These are phyloP conservation scores for Meiosimyza platycephala DNA, from an alignment of 2,888 invertebrate species.

Conservation along the genomic window DNA sequence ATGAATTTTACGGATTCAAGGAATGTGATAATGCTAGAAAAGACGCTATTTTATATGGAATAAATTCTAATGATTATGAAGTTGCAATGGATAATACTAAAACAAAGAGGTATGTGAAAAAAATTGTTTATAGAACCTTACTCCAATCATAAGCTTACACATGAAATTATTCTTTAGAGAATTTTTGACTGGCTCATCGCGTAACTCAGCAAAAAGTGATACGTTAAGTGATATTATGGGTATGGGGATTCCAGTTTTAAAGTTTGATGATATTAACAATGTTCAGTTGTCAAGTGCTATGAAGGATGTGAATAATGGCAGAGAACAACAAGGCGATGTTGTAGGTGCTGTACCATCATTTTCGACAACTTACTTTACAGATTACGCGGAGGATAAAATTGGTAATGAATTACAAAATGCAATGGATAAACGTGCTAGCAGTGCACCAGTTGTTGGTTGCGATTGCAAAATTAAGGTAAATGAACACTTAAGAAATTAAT, in stretches of 20 bases:
- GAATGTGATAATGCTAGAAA: background rate
- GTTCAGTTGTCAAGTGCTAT: too few species aligned
- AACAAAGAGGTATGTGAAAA: background rate
- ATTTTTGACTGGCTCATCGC: background rate
- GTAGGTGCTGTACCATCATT: background rate
- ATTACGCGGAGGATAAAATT: constrained; percentile 57
- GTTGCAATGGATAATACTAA: background rate
- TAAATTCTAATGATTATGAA: background rate
- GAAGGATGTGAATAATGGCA: too few species aligned
- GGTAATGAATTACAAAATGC: constrained; percentile 36
- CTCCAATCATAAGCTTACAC: background rate
- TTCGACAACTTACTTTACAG: constrained; percentile 46
- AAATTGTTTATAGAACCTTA: background rate
- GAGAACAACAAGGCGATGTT: too few species aligned
- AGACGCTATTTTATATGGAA: background rate
- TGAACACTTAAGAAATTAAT: too few species aligned
- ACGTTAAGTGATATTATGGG: constrained; percentile 14
- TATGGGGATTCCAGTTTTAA: background rate
- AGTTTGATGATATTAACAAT: background rate
- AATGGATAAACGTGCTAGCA: constrained; percentile 49
- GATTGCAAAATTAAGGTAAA: constrained; percentile 64
- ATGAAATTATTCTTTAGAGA: constrained; percentile 1
- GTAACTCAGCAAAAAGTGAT: background rate
- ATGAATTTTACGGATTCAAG: background rate
- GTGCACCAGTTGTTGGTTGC: constrained; percentile 53